Base-by-base conservation (phyloP, 2,888 invertebrate species). In the Lepidochrysops patricia region DNA sequence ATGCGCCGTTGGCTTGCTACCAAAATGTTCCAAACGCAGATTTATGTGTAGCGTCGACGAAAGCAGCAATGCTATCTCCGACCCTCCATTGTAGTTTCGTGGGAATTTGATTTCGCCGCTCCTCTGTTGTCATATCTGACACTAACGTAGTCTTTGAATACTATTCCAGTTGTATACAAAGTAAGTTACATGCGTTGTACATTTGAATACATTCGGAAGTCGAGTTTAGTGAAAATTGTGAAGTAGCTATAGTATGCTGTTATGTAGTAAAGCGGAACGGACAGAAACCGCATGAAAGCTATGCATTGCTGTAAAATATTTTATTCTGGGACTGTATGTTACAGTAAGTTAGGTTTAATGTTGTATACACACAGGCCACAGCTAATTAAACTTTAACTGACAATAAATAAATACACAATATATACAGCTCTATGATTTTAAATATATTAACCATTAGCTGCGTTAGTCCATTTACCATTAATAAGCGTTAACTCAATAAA, bases 21-120 rank as follows among this genome's bases (percentile, higher is more conserved):
- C 88, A 87, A 88, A 86, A 84, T 81, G 80, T 84, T 85, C 86
- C 85, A 81, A 86, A 87, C 80, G 80, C 73, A 84, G 85, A 89
- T 89, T 89, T 88, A 88, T 88, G 85, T 81, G 74, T 74, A 69
- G 69, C 67, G 72, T 80, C 81, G 84, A 80, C 79, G 86, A 85
- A 83, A 80, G 79, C 80, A 72, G 70, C 75, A 85, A 88, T 86
- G 72, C 75, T 86, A 87, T 88, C 84, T 73, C 69, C 69, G 67
- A 71, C 70, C 62, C 64, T 70, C 68, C 67, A 76, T 78, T 76
- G 75, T 77, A 75, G 73, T 74, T 72, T 72, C 72, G 72, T 72
- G 74, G 76, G 77, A 80, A 75, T 77, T 76, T 74, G 72, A 76
- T 80, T 79, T 75, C 75, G 72, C 74, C 67, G 59, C 63, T 58